Base-by-base conservation (phyloP, 2,888 invertebrate species). In the Drosophila nr. perissopoda region DNA sequence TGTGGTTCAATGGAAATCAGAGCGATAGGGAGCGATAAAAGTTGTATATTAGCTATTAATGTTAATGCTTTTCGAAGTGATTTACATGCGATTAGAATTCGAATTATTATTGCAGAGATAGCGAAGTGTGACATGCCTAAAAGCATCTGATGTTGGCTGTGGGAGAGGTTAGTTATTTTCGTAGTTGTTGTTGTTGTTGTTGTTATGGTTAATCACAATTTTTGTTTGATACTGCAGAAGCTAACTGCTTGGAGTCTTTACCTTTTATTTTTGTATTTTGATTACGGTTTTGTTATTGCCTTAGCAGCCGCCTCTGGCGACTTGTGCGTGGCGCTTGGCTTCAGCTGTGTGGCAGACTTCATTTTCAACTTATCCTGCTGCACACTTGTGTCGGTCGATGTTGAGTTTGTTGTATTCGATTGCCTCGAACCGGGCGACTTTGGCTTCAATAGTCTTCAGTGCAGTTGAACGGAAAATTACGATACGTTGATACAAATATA, bases 381-480 rank as follows among this genome's bases (percentile, higher is more conserved):
- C 63, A 76, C 66, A 62, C 53, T 78, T 34, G 73, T 64, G 49
- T 91, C 90, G 40, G 76, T 78, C 4, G 87, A 72, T n/a, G 91
- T 91, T 48, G 92, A 91, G 52, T 82, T 90, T 27, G 92, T 90
- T 51, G 92, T 92, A 58, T 80, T 88, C 57, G 89, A 83, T 67
- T 88, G 83, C 68, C 81, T 88, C 63, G 89, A 82, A 68, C 83
- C 77, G 65, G 87, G 74, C 54, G 83, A 83, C 67, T 71, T 89
- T 70, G 74, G 77, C 81, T 90, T 89, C 72, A 70, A 76, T 68
- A 89, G 80, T 87, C 92, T 91, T 91, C 82, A 53, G 52, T 53
- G 21, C 52, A 34, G 13, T 59, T 59, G 70, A 70, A 62, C 70
- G 42, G 49, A 64, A 46, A 72, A 72, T 79, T 34, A 78, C 74